Evolutionary conservation across 2,888 invertebrate genomes (phyloP).

Genomic region (Unio pictorum): DNA sequence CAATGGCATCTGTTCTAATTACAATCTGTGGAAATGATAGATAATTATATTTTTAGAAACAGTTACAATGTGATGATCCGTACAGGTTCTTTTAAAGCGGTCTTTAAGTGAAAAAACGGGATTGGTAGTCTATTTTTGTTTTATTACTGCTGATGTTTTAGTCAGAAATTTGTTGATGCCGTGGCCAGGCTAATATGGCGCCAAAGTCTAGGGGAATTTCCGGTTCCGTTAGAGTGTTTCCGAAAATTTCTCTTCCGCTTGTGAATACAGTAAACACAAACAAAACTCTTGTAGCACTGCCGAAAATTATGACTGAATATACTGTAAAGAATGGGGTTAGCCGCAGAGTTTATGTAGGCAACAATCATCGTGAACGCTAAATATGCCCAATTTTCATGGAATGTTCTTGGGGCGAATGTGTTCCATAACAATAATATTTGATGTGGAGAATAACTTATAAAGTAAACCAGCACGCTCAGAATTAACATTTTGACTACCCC

Average conservation of each 20-base stretch:
- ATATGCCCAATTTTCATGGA: slow-evolving; percentile 66
- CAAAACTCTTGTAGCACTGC: slow-evolving; percentile 50
- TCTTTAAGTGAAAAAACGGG: too few relatives aligned
- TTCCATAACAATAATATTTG: slow-evolving; percentile 69
- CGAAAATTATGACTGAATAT: slow-evolving; percentile 71
- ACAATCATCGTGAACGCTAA: slow-evolving; percentile 69
- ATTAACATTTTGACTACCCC: slow-evolving; percentile 73
- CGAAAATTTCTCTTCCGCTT: slow-evolving; percentile 10
- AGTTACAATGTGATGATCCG: too few relatives aligned
- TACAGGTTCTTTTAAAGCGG: too few relatives aligned
- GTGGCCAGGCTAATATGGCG: slow-evolving; percentile 29
- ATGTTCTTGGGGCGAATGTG: slow-evolving; percentile 55
- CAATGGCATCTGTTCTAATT: too few relatives aligned
- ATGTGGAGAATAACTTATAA: slow-evolving; percentile 73
- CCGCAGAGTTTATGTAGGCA: slow-evolving; percentile 70
- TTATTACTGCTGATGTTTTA: not conserved
- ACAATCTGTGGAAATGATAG: too few relatives aligned
- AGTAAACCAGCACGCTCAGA: slow-evolving; percentile 72
- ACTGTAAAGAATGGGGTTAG: slow-evolving; percentile 70
- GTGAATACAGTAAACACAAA: slow-evolving; percentile 39
- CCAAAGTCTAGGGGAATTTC: slow-evolving; percentile 29
- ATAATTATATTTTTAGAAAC: too few relatives aligned
- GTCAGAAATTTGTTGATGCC: slow-evolving; percentile 24
- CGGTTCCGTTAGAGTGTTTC: slow-evolving; percentile 13
- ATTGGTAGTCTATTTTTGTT: not conserved